Percentiles rank a stretch among this genome's conserved stretches.
phyloP scores from a whole-genome alignment of 2,797 vertebrate genomes.

The Bradypodion pumilum region DNA sequence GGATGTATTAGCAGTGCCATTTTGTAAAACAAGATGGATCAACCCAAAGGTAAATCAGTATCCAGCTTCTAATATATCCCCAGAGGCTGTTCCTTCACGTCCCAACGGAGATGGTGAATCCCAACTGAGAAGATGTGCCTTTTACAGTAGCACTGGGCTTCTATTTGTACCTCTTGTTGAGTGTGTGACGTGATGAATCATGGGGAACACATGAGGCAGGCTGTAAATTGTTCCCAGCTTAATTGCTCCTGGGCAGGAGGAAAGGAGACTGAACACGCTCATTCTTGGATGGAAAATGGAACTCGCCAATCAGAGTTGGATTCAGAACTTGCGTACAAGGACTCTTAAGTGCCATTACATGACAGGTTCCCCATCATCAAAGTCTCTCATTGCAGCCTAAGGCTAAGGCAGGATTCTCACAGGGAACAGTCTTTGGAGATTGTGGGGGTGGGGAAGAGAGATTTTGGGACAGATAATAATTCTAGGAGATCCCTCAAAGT shows the following conservation, averaged over 20 bases:
- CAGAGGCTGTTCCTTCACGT: neutral
- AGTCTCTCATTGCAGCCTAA: neutral
- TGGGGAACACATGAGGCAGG: neutral
- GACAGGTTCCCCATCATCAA: neutral
- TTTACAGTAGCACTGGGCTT: neutral
- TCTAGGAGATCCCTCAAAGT: neutral
- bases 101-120: neutral
- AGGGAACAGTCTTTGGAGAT: neutral
- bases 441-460: neutral
- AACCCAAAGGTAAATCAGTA: neutral
- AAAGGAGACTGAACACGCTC: neutral
- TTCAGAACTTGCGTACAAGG: neutral
- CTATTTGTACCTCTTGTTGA: conserved; percentile 24
- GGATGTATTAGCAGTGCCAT: conserved; percentile 9
- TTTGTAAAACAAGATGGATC: neutral
- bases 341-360: neutral
- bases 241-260: conserved; percentile 12
- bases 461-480: too few species aligned
- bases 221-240: neutral
- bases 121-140: neutral
- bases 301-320: neutral
- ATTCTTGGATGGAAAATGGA: neutral
- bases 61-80: neutral
- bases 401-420: neutral
- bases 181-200: conserved; percentile 14